Base-by-base conservation (phyloP, 1,140 invertebrate species). In the Manduca sexta region DNA sequence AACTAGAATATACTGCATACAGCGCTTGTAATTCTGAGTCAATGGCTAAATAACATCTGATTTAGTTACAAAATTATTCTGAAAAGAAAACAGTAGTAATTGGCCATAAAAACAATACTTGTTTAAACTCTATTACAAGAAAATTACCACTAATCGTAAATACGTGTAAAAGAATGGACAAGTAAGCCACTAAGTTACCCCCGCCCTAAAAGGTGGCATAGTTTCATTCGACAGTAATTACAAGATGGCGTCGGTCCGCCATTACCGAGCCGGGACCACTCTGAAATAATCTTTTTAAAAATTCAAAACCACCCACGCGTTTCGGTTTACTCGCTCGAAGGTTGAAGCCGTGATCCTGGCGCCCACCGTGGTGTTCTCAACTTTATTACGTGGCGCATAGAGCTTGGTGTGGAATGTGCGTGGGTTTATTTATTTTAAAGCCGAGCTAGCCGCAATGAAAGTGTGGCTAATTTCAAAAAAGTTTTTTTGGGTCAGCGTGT, bases 261-360 rank as follows among this genome's bases (percentile, higher is more conserved):
- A 63, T 68, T 71, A 71, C 58, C 43, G 52, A n/a, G 11, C 45
- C 43, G 46, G 49, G 45, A 46, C 50, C 64, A 62, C 62, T 64
- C 57, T 53, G 60, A 73, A 74, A 76, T 74, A 69, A 72, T 72
- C 68, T 72, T 54, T 69, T 74, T 69, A 76, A 76, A 76, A 69
- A 74, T 74, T 76, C 65, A 74, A 65, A 71, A 62, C 64, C n/a
- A 34, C 55, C 40, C 51, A 56, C 58, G 55, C 55, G 59, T 60
- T 64, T 59, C 61, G 57, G 55, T 56, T 56, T 53, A 58, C 49
- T 55, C 60, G 40, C 42, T 53, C 41, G 49, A 34, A 11, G 52
- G 59, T 67, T 60, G 49, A 59, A 52, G 56, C 41, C 46, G 59
- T 59, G 57, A 8, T 26, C 14, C 49, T 44, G 10, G 14, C 15